These are phyloP conservation scores for Enchytraeus crypticus DNA, from an alignment of 2,888 invertebrate genomes.

Conservation along the genomic window DNA sequence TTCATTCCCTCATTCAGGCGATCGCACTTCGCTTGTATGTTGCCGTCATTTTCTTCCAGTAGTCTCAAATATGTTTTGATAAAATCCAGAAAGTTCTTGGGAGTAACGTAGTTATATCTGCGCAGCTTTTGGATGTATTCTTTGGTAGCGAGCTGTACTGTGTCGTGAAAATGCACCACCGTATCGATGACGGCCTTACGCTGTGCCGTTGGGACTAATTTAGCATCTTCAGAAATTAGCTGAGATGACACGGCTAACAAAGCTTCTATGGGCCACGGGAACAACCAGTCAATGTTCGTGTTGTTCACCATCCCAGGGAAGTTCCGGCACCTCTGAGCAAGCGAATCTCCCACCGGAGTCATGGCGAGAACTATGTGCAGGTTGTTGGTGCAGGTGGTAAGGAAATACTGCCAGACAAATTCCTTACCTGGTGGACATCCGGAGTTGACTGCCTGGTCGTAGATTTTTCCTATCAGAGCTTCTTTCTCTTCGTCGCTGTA, in stretches of 20 bases:
- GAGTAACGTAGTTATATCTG: slow-evolving; percentile 77
- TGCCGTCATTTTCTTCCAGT: slow-evolving; percentile 61
- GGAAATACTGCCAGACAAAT: slow-evolving; percentile 75
- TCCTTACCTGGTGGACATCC: slow-evolving; percentile 70
- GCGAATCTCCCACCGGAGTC: slow-evolving; percentile 72
- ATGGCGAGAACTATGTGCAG: slow-evolving; percentile 79
- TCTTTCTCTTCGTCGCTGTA: slow-evolving; percentile 84
- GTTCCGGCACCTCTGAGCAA: slow-evolving; percentile 77
- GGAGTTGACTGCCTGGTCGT: slow-evolving; percentile 58
- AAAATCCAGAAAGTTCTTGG: slow-evolving; percentile 81
- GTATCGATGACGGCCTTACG: slow-evolving; percentile 69
- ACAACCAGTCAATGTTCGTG: slow-evolving; percentile 86
- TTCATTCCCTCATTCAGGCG: slow-evolving; percentile 64
- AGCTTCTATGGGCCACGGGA: slow-evolving; percentile 85
- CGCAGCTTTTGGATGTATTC: slow-evolving; percentile 67
- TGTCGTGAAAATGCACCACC: slow-evolving; percentile 74
- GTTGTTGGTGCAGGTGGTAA: slow-evolving; percentile 66
- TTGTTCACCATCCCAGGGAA: slow-evolving; percentile 80
- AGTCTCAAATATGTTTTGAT: slow-evolving; percentile 69
- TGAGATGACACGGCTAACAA: slow-evolving; percentile 76
- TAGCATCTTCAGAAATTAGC: slow-evolving; percentile 65
- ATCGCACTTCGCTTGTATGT: slow-evolving; percentile 57
- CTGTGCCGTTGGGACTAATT: slow-evolving; percentile 61
- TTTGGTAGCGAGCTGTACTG: slow-evolving; percentile 62
- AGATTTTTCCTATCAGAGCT: slow-evolving; percentile 58